phyloP scores from a whole-genome alignment of 1,140 invertebrate genomes.

The Chelonus insularis region DNA sequence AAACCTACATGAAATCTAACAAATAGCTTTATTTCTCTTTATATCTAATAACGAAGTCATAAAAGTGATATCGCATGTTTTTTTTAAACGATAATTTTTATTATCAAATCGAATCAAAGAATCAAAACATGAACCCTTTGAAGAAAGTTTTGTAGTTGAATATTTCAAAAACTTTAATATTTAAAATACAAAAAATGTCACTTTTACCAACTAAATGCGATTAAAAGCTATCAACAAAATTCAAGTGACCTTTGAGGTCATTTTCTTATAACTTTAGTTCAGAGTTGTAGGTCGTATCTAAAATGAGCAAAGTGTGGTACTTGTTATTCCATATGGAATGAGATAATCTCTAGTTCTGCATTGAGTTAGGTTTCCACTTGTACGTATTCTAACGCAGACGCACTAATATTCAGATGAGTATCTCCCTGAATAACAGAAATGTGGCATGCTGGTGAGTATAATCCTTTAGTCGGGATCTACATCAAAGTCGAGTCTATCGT shows the following conservation, averaged over 20 bases:
- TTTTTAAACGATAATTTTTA: no score
- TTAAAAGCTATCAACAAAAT: no score
- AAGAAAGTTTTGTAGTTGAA: no score
- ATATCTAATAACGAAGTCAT: no score
- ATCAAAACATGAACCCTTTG: no score
- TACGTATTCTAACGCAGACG: slow-evolving; percentile 1
- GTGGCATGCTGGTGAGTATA: slow-evolving; percentile 32
- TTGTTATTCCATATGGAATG: neutral
- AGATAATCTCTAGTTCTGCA: slow-evolving; percentile 5
- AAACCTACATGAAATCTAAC: no score
- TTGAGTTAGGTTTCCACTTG: neutral
- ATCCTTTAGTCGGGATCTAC: slow-evolving; percentile 39
- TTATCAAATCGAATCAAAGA: no score
- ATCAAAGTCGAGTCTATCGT: slow-evolving; percentile 46
- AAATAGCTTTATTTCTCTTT: no score
- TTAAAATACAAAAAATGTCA: no score
- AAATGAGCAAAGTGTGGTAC: neutral
- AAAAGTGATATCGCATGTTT: no score
- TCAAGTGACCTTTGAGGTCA: neutral
- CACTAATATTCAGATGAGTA: neutral
- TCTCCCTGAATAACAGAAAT: neutral
- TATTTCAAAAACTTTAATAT: no score
- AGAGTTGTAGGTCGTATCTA: neutral
- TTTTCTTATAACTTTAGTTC: neutral
- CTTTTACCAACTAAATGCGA: no score